Evolutionary conservation across 1,140 invertebrate genomes (phyloP).

Genomic region (Archivesica marissinica): DNA sequence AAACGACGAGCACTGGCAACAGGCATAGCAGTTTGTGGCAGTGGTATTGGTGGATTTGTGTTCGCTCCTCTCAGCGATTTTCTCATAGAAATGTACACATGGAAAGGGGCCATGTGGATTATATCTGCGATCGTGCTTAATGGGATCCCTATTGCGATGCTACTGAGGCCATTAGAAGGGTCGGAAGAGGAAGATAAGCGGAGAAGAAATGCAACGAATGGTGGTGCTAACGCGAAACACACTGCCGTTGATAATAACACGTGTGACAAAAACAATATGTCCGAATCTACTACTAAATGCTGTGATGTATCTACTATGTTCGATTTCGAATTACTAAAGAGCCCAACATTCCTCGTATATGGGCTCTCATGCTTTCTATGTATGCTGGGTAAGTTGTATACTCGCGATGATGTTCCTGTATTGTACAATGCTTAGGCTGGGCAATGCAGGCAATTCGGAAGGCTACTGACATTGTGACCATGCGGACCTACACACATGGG

Average conservation of each 20-base stretch:
- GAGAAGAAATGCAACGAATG: background rate
- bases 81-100: slow-evolving; percentile 88
- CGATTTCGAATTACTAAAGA: slow-evolving; percentile 89
- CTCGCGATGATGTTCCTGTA: too few relatives aligned
- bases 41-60: slow-evolving; percentile 93
- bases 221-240: background rate
- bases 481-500: too few relatives aligned
- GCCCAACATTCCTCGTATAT: slow-evolving; percentile 95
- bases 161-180: slow-evolving; percentile 89
- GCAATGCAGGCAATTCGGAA: too few relatives aligned
- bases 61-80: slow-evolving; percentile 87
- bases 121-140: slow-evolving; percentile 91
- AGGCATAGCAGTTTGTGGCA: slow-evolving; percentile 99
- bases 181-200: slow-evolving; percentile 24
- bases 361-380: slow-evolving; percentile 95
- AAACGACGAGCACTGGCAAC: slow-evolving; percentile 97
- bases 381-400: slow-evolving; percentile 92
- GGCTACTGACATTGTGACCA: too few relatives aligned
- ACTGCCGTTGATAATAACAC: background rate
- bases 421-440: too few relatives aligned
- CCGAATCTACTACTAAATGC: background rate
- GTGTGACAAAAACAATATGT: background rate
- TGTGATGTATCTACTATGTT: slow-evolving; percentile 65
- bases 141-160: slow-evolving; percentile 90
- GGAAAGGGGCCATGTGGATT: slow-evolving; percentile 89